These are phyloP conservation scores for Cryptocheilus praepositus DNA, from an alignment of 2,888 invertebrate genomes.

Conservation along the genomic window DNA sequence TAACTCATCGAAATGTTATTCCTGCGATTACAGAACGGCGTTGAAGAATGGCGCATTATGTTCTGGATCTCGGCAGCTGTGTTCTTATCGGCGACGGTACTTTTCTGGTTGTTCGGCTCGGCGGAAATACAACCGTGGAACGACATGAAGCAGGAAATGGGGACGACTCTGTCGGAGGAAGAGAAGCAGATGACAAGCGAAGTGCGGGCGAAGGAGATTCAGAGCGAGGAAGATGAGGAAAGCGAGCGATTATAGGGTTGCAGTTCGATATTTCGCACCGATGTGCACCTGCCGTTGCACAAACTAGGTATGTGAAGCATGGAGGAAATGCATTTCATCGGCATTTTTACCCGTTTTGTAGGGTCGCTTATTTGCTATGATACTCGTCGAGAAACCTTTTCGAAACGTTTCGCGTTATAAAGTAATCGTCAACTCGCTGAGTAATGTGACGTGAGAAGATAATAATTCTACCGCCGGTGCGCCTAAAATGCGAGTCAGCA, in stretches of 20 bases:
- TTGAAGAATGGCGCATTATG: constrained; percentile 84
- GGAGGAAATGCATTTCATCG: too few relatives aligned
- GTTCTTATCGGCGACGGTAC: constrained; percentile 82
- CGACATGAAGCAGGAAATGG: constrained; percentile 71
- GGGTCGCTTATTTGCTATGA: too few relatives aligned
- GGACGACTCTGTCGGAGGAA: constrained; percentile 52
- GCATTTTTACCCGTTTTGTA: too few relatives aligned
- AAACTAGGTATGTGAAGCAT: too few relatives aligned
- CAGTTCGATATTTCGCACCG: too few relatives aligned
- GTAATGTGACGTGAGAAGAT: too few relatives aligned
- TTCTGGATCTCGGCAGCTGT: constrained; percentile 84
- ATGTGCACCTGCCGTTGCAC: too few relatives aligned
- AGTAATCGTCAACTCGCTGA: too few relatives aligned
- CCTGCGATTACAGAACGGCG: constrained; percentile 80
- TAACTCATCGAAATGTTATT: constrained; percentile 16
- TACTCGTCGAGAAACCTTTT: too few relatives aligned
- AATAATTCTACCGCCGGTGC: too few relatives aligned
- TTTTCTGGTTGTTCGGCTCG: constrained; percentile 84
- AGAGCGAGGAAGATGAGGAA: constrained; percentile 61
- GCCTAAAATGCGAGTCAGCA: too few relatives aligned
- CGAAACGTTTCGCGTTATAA: too few relatives aligned
- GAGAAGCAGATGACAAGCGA: constrained; percentile 59
- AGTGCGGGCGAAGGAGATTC: constrained; percentile 27
- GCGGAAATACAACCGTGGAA: constrained; percentile 86
- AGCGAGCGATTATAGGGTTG: constrained; percentile 62